phyloP scores from a whole-genome alignment of 2,888 invertebrate species.

The Apoda limacodes region DNA sequence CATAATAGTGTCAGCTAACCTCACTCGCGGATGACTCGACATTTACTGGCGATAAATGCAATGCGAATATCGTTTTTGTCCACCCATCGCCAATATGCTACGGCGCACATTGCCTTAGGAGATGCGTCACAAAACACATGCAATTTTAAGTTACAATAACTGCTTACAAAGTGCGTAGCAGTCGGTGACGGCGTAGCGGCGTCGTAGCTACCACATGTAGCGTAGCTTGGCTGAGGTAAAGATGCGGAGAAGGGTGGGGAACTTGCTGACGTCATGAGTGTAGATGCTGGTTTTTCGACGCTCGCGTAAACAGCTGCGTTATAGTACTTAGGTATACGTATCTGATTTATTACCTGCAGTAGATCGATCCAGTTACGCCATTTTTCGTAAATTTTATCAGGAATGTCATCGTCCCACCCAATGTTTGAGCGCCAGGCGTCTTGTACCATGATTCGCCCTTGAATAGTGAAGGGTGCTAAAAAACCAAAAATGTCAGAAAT shows the following conservation, averaged over 20 bases:
- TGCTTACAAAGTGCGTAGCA: too few species aligned
- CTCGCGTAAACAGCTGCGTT: too few species aligned
- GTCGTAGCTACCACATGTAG: too few species aligned
- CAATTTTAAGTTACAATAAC: too few species aligned
- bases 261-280: too few species aligned
- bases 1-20: slow-evolving; percentile 12
- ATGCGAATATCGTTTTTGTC: slow-evolving; percentile 2
- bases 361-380: slow-evolving; percentile 14
- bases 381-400: slow-evolving; percentile 4
- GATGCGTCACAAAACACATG: slow-evolving; percentile 13
- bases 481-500: slow-evolving; percentile 21
- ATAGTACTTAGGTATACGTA: slow-evolving; percentile 7
- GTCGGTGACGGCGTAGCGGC: too few species aligned
- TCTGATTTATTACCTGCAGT: slow-evolving; percentile 5
- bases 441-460: slow-evolving; percentile 21
- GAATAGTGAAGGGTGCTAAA: slow-evolving; percentile 20
- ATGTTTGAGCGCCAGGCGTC: slow-evolving; percentile 13
- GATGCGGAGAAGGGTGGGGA: too few species aligned
- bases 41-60: slow-evolving; percentile 10
- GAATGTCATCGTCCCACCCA: slow-evolving; percentile 16
- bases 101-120: slow-evolving; percentile 5
- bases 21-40: slow-evolving; percentile 13
- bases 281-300: too few species aligned
- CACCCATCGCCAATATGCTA: slow-evolving; percentile 15
- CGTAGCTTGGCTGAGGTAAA: too few species aligned